Base-by-base conservation (phyloP, 1,140 invertebrate genomes). In the Cyclina sinensis region DNA sequence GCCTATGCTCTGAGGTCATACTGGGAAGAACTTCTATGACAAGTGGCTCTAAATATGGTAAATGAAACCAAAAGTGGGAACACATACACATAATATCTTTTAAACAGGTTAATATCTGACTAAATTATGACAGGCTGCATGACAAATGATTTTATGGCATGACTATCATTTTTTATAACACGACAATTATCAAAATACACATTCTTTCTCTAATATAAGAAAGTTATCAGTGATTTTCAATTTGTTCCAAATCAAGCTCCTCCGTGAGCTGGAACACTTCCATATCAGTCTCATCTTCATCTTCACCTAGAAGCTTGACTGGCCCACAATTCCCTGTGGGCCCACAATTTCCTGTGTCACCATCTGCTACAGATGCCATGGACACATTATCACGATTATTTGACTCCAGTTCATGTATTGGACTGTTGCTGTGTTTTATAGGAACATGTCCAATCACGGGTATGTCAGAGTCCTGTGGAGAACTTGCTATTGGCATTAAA, bases 221-320 rank as follows among this genome's bases (percentile, higher is more conserved):
- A 62, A 62, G 4, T 27, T 37, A 39, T 90, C 89, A 93, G 70
- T 93, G 91, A 74, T 90, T 94, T 82, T 94, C 93, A 86, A 94
- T 94, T 85, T 94, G 91, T 80, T 94, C 92, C 57, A 94, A 86
- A 92, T 94, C 93, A 35, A 94, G 89, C 70, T 94, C 93, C 46
- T 91, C 90, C 18, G 89, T 90, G 37, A 94, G 74, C 24, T 92
- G 90, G 80, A 93, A 94, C 59, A 94, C 87, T 83, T 91, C 92
- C 70, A 90, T 87, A 16, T 89, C 90, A 30, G 84, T 82, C 24
- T 91, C 90, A 48, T 90, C 90, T 27, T 84, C 83, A 32, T 91
- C 90, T 2, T 93, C 92, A 68, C 91, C 91, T 37, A 94, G 54
- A 11, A 93, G 84, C 76, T 91, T 90, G 32, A 93, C 92, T 51